Percentiles rank a stretch among this genome's conserved stretches.
Conservation (phyloP, 1,140 invertebrate species). For the Conus betulinus region DNA sequence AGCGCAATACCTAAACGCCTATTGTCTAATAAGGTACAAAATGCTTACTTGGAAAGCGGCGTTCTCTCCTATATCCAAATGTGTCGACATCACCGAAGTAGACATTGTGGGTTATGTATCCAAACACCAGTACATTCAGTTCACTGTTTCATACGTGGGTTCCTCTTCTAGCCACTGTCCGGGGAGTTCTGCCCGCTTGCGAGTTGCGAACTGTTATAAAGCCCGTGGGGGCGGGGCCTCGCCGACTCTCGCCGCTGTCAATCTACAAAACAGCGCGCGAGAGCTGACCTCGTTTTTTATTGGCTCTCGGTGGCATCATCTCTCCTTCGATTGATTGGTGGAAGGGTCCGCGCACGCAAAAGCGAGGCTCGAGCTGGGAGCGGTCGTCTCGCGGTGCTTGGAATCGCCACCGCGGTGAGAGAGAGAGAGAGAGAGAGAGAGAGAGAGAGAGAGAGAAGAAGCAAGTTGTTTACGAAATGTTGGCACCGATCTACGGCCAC, state of each 20-base stretch:
- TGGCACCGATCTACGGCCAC: constrained; percentile 10
- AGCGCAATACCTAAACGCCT: too few species aligned
- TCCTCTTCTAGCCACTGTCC: background rate
- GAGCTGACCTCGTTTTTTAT: constrained; percentile 19
- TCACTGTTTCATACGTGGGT: background rate
- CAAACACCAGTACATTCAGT: background rate
- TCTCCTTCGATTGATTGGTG: background rate
- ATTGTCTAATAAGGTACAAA: too few species aligned
- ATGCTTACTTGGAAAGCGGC: background rate
- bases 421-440: background rate
- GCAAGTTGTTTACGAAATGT: constrained; percentile 32
- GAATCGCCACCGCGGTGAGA: background rate
- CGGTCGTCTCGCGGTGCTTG: constrained; percentile 14
- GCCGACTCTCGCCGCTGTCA: background rate
- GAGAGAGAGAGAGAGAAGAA: background rate
- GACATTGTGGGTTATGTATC: background rate
- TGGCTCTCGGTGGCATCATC: constrained; percentile 23
- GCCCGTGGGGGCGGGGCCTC: constrained; percentile 5
- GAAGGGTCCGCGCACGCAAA: background rate
- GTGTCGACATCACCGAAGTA: constrained; percentile 5
- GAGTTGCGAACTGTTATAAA: constrained; percentile 7
- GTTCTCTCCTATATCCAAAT: constrained; percentile 19
- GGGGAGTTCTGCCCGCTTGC: background rate
- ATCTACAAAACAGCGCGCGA: constrained; percentile 4
- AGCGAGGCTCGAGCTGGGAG: background rate